A percentile compares a stretch with the other conserved stretches of the same genome.
Evolutionary conservation across 1,140 invertebrate species (phyloP).

Genomic region (Microplitis mediator): DNA sequence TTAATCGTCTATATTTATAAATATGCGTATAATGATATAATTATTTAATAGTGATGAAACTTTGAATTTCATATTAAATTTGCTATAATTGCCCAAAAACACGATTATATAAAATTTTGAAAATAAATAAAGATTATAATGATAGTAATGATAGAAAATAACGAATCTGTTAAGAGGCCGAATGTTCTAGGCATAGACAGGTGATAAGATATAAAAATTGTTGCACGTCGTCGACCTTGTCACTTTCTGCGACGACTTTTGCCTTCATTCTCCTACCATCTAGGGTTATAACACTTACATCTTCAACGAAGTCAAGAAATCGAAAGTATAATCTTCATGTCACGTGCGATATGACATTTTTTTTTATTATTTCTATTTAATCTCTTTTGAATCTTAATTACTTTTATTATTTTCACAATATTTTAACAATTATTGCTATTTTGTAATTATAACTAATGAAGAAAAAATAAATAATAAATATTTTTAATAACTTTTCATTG

Average conservation of each 20-base stretch:
- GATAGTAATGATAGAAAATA: no score
- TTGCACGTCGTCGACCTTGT: not conserved
- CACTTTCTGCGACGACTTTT: not conserved
- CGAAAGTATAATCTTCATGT: not conserved
- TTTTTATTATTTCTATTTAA: not conserved
- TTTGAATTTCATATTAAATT: no score
- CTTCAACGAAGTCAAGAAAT: not conserved
- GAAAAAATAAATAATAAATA: no score
- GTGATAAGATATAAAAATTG: not conserved
- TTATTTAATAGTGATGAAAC: no score
- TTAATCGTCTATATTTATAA: no score
- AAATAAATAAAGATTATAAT: no score
- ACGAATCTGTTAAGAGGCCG: not conserved
- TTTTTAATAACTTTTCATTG: no score
- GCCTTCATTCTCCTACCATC: conserved; percentile 1
- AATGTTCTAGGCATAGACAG: not conserved
- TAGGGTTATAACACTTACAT: conserved; percentile 6
- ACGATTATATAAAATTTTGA: no score
- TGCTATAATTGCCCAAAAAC: no score
- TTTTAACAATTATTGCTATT: not conserved
- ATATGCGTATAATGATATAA: no score
- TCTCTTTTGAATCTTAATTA: not conserved
- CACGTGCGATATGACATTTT: not conserved
- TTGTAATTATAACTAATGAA: no score
- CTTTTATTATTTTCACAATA: not conserved